These are phyloP conservation scores for Periophthalmodon schlosseri DNA, from an alignment of 2,113 vertebrate genomes.

Conservation along the genomic window DNA sequence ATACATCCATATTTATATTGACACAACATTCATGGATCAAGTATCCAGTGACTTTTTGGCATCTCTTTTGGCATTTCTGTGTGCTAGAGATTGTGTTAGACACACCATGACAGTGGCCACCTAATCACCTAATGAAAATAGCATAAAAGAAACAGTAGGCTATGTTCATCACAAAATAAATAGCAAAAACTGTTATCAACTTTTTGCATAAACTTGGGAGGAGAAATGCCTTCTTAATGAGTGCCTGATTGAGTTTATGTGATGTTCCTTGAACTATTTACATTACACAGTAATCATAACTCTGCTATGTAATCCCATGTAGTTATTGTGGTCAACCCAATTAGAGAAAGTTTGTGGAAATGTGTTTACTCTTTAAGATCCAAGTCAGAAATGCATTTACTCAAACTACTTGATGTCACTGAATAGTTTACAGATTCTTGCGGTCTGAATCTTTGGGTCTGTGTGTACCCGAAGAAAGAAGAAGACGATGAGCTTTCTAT, in stretches of 20 bases:
- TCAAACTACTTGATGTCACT: neutral
- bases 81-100: neutral
- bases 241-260: neutral
- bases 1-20: no score
- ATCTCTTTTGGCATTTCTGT: no score
- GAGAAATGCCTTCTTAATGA: conserved; percentile 10
- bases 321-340: neutral
- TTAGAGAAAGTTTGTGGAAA: neutral
- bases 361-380: neutral
- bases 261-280: neutral
- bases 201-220: neutral
- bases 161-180: no score
- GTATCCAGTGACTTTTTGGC: no score
- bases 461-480: conserved; percentile 23
- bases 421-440: neutral
- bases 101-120: no score
- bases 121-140: no score
- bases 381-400: neutral
- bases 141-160: no score
- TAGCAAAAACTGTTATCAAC: no score
- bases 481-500: conserved; percentile 10
- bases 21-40: no score
- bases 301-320: neutral
- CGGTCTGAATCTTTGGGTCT: neutral
- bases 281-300: neutral